Conservation (phyloP, 2,113 vertebrate genomes). For the Ploceus nigricollis region DNA sequence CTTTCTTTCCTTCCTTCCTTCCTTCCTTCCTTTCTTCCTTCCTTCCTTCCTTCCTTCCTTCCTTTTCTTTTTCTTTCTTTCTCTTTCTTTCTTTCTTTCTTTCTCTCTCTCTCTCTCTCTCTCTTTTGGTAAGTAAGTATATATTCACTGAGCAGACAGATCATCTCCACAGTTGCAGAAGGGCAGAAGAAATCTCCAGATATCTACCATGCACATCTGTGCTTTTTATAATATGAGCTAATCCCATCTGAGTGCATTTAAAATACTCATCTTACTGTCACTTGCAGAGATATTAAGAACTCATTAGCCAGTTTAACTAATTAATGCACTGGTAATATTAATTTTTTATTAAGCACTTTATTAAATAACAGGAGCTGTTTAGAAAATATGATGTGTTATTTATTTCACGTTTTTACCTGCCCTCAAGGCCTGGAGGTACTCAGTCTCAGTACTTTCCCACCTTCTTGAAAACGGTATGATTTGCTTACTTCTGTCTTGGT, state of each 20-base stretch:
- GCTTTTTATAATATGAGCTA: neutral
- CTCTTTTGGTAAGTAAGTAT: neutral
- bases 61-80: accelerated
- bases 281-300: neutral
- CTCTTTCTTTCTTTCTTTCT: accelerated
- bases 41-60: accelerated
- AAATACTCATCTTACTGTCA: neutral
- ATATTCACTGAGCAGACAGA: neutral
- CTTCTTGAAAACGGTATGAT: neutral
- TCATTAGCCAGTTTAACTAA: neutral
- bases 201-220: neutral
- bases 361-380: neutral
- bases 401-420: neutral
- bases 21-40: accelerated
- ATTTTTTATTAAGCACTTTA: neutral
- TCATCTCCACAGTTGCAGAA: neutral
- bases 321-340: neutral
- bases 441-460: neutral
- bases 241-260: neutral
- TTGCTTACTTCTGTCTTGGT: neutral
- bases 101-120: accelerated
- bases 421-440: neutral
- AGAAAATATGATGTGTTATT: neutral
- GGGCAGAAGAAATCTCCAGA: neutral
- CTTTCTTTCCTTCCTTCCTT: accelerated